These are phyloP conservation scores for Sebastes diploproa DNA, from an alignment of 2,797 vertebrate species.

Conservation along the genomic window DNA sequence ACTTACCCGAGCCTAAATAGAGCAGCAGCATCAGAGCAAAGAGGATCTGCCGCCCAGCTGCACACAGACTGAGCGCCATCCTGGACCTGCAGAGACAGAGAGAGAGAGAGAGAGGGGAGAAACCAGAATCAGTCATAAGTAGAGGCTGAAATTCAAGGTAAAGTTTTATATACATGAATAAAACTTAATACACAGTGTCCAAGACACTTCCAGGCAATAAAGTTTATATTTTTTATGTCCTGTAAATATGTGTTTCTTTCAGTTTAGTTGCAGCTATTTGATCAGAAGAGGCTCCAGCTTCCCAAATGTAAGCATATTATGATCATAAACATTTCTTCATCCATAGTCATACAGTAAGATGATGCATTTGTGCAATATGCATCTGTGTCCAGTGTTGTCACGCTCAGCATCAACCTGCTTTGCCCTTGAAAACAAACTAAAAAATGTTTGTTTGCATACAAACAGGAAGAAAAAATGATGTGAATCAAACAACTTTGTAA, in stretches of 20 bases:
- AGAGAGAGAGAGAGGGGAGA: not conserved
- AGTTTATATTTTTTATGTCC: not conserved
- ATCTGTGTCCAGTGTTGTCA: not conserved
- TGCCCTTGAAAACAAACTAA: not conserved
- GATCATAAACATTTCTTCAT: not conserved
- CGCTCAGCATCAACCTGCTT: not conserved
- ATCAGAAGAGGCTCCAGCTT: not conserved
- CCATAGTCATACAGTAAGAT: not conserved
- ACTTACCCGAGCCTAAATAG: conserved; percentile 69
- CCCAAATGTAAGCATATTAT: not conserved
- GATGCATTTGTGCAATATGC: not conserved
- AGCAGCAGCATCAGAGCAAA: conserved; percentile 61
- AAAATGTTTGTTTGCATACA: not conserved
- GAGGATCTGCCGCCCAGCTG: conserved; percentile 50
- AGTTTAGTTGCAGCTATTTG: not conserved
- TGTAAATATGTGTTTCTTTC: not conserved
- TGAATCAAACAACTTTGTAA: not conserved
- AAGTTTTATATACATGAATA: not conserved
- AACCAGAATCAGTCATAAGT: not conserved
- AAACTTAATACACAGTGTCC: not conserved
- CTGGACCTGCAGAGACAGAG: conserved; percentile 58
- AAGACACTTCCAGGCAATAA: not conserved
- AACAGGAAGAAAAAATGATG: not conserved
- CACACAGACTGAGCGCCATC: conserved; percentile 59
- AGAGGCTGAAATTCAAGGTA: not conserved